Evolutionary conservation across 2,888 invertebrate species (phyloP).

Genomic region (Tanypteryx hageni): DNA sequence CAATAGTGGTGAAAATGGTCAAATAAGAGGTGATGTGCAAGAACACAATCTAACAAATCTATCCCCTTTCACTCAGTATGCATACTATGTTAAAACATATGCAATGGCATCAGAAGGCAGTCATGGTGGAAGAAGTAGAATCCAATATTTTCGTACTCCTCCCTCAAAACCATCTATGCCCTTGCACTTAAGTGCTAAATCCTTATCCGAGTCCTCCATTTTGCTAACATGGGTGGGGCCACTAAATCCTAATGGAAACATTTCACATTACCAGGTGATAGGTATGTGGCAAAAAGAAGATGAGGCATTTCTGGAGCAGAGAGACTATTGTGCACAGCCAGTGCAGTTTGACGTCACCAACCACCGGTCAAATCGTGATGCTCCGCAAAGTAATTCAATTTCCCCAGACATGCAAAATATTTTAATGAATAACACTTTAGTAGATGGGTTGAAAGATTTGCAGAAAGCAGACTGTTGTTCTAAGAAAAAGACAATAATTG

Average conservation of each 20-base stretch:
- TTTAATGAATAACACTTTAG: background rate
- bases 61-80: conserved; percentile 84
- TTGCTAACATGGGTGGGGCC: conserved; percentile 81
- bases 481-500: background rate
- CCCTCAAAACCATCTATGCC: conserved; percentile 74
- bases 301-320: conserved; percentile 74
- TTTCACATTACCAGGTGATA: conserved; percentile 77
- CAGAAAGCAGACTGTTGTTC: background rate
- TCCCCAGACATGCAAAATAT: background rate
- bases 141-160: conserved; percentile 76
- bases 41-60: conserved; percentile 74
- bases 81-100: conserved; percentile 84
- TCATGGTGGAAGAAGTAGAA: conserved; percentile 75
- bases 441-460: too few relatives aligned
- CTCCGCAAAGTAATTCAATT: background rate
- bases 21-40: background rate
- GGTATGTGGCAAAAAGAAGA: conserved; percentile 71
- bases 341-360: conserved; percentile 48
- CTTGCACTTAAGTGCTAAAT: conserved; percentile 71
- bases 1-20: background rate
- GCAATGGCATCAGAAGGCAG: conserved; percentile 72
- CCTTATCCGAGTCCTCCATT: conserved; percentile 75
- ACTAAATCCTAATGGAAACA: conserved; percentile 78
- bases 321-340: conserved; percentile 77
- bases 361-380: background rate